Evolutionary conservation across 2,888 invertebrate species (phyloP), one percentile per base, ranked within the genome.

Genomic region (Harpalus rufipes): DNA sequence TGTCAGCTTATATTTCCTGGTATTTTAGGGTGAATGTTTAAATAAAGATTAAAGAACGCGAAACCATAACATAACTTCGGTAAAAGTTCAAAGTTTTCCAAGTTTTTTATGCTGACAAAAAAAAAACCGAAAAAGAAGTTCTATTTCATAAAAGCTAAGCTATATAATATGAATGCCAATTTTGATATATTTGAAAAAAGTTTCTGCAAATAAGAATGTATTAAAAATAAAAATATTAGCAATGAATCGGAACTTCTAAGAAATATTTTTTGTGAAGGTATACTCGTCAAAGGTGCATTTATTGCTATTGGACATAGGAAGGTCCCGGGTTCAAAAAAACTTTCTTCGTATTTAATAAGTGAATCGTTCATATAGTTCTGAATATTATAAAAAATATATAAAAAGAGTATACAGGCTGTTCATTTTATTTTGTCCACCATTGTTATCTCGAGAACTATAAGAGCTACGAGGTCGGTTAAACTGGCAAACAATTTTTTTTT

Each of bases 121-220:
- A 25, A 25, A 32, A 41, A 79, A 59, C 61, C 59, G 79, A 39
- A 79, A 25, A 41, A 39, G 61, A 79, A 59, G 72, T 79, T 79
- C 61, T 61, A 79, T 41, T 59, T 59, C 79, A 79, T 79, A 79
- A 59, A 79, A 79, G 25, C 39, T 61, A 59, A 61, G 79, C 59
- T 18, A 59, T 25, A 78, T 78, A 44, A 74, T 74, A 74, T 74
- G 72, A 74, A 41, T 74, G 72, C 72, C 72, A 74, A 79, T 79
- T 79, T 79, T 79, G 79, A 56, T 58, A 79, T 79, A 79, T 79
- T 61, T 79, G 79, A 32, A 79, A 59, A 59, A 59, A 79, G 39
- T 79, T 79, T 32, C 41, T 32, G 51, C 39, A 79, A 79, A 79
- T 79, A 79, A 59, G 61, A 74, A 79, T 59, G 25, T 59, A 39